Percentiles rank a stretch among this genome's conserved stretches.
Conservation (phyloP, 2,797 vertebrate species). For the Pangasius macronema region DNA sequence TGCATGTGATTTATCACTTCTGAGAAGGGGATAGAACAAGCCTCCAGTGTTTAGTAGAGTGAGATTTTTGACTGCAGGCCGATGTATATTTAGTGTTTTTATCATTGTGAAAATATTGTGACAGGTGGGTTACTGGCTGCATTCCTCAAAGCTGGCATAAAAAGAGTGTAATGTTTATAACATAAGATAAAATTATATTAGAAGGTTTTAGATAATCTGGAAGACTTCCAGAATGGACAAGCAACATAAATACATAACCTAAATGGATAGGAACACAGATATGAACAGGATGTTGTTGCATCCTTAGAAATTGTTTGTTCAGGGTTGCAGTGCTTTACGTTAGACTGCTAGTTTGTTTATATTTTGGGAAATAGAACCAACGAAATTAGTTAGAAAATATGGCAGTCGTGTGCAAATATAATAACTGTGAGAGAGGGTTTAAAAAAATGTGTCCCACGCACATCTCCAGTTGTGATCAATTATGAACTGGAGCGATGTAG, state of each 20-base stretch:
- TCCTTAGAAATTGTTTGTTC: not conserved
- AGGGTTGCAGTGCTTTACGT: not conserved
- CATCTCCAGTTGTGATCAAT: too few relatives aligned
- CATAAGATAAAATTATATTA: constrained; percentile 10
- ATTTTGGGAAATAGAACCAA: not conserved
- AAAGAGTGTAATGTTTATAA: not conserved
- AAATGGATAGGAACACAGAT: not conserved
- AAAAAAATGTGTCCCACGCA: too few relatives aligned
- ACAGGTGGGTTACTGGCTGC: not conserved
- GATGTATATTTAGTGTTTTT: not conserved
- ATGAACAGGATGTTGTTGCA: not conserved
- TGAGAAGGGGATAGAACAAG: not conserved
- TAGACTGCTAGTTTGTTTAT: not conserved
- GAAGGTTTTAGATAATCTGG: constrained; percentile 6
- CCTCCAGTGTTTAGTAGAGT: not conserved
- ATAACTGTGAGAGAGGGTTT: not conserved
- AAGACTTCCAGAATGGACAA: not conserved
- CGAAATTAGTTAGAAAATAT: not conserved
- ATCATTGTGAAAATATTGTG: not conserved
- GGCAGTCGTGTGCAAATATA: not conserved
- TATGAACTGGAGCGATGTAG: not conserved
- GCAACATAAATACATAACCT: not conserved
- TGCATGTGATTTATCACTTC: constrained; percentile 31
- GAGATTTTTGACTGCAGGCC: not conserved
- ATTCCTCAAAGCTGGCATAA: constrained; percentile 17